Evolutionary conservation across 1,140 invertebrate genomes (phyloP).

Genomic region (Drosophila ananassae): DNA sequence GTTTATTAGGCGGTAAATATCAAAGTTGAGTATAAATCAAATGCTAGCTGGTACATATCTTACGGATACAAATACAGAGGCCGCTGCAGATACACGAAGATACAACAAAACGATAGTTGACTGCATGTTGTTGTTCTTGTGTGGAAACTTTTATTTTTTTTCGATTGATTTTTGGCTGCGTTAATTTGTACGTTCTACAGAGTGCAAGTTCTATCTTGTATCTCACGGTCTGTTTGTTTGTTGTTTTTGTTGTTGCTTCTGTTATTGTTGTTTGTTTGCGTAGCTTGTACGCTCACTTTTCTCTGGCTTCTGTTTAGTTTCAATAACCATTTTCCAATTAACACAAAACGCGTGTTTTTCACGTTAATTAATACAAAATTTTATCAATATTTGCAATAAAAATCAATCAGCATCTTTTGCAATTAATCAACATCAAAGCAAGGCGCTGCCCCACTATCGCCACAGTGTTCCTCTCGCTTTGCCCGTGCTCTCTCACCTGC

Average conservation of each 20-base stretch:
- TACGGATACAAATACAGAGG: constrained; percentile 26
- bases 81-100: constrained; percentile 20
- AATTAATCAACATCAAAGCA: constrained; percentile 81
- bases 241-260: constrained; percentile 49
- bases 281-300: constrained; percentile 62
- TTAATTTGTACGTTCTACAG: constrained; percentile 78
- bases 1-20: constrained; percentile 82
- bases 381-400: constrained; percentile 84
- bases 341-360: constrained; percentile 81
- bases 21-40: constrained; percentile 81
- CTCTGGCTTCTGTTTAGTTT: constrained; percentile 74
- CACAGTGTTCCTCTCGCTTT: constrained; percentile 1
- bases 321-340: constrained; percentile 82
- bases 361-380: constrained; percentile 82
- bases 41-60: constrained; percentile 63
- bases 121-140: constrained; percentile 38
- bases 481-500: not conserved
- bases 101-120: not conserved
- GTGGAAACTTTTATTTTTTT: constrained; percentile 53
- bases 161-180: constrained; percentile 55
- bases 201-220: constrained; percentile 76
- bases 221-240: constrained; percentile 79
- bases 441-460: constrained; percentile 31
- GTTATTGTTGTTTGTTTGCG: constrained; percentile 66
- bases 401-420: constrained; percentile 81